phyloP scores from a whole-genome alignment of 2,888 invertebrate genomes.

The Pardosa pseudoannulata region DNA sequence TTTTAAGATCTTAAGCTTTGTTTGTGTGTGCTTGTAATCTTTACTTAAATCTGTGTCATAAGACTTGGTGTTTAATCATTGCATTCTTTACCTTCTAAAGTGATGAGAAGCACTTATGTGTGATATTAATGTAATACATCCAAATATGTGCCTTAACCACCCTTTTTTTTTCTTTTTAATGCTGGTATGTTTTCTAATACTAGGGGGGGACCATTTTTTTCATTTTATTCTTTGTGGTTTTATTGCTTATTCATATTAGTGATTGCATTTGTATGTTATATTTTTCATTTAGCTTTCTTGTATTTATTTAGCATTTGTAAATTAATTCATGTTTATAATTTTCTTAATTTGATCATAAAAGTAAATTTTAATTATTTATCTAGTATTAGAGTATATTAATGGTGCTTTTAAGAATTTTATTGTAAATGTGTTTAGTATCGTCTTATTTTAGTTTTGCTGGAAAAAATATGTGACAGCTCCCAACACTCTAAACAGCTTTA shows the following conservation, averaged over 20 bases:
- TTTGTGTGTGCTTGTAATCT: conserved; percentile 40
- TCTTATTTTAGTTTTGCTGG: conserved; percentile 39
- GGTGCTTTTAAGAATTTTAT: conserved; percentile 69
- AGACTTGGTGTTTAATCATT: background rate
- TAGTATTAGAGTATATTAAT: conserved; percentile 64
- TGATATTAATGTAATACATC: conserved; percentile 41
- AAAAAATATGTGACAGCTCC: conserved; percentile 26
- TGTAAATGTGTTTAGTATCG: conserved; percentile 54
- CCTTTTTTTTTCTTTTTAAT: conserved; percentile 21
- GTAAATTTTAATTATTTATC: conserved; percentile 51
- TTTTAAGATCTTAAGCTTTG: conserved; percentile 43
- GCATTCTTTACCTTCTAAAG: conserved; percentile 34
- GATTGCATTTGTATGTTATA: conserved; percentile 54
- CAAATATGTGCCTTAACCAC: conserved; percentile 54
- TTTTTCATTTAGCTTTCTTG: conserved; percentile 38
- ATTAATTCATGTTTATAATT: conserved; percentile 57
- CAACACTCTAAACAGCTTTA: conserved; percentile 13
- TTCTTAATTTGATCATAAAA: conserved; percentile 45
- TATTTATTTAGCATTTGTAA: conserved; percentile 68
- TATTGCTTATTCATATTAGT: conserved; percentile 29
- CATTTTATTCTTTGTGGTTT: conserved; percentile 31
- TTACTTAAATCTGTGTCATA: conserved; percentile 56
- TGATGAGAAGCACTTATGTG: conserved; percentile 39
- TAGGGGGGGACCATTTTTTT: conserved; percentile 56
- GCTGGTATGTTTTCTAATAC: conserved; percentile 1